Evolutionary conservation across 2,797 vertebrate genomes (phyloP).

Genomic region (Gymnopithys bicolor): DNA sequence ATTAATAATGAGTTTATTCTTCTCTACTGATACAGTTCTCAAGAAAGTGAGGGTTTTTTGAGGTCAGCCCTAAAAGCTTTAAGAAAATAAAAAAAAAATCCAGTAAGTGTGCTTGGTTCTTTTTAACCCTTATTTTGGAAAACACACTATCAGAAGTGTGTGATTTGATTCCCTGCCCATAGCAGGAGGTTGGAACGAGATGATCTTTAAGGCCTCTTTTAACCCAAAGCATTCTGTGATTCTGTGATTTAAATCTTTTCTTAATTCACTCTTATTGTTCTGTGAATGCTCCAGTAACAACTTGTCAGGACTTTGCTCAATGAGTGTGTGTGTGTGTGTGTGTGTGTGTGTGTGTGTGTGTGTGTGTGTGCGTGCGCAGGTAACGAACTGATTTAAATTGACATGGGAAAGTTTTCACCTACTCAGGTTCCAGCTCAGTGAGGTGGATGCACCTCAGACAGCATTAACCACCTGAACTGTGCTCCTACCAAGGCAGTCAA

Average conservation of each 20-base stretch:
- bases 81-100: background rate
- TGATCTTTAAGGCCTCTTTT: background rate
- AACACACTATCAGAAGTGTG: background rate
- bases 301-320: background rate
- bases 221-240: background rate
- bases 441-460: background rate
- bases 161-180: background rate
- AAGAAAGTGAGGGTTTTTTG: background rate
- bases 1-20: background rate
- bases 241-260: background rate
- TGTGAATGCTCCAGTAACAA: background rate
- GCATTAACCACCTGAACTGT: background rate
- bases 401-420: background rate
- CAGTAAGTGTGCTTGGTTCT: background rate
- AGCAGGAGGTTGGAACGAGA: background rate
- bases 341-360: no score
- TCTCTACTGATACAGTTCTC: background rate
- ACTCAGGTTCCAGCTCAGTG: slow-evolving; percentile 1
- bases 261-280: background rate
- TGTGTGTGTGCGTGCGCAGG: background rate
- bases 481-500: background rate
- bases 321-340: no score
- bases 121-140: background rate
- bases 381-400: background rate
- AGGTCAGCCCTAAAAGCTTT: background rate